Evolutionary conservation across 2,113 vertebrate genomes (phyloP).

Genomic region (Terrapene triunguis): DNA sequence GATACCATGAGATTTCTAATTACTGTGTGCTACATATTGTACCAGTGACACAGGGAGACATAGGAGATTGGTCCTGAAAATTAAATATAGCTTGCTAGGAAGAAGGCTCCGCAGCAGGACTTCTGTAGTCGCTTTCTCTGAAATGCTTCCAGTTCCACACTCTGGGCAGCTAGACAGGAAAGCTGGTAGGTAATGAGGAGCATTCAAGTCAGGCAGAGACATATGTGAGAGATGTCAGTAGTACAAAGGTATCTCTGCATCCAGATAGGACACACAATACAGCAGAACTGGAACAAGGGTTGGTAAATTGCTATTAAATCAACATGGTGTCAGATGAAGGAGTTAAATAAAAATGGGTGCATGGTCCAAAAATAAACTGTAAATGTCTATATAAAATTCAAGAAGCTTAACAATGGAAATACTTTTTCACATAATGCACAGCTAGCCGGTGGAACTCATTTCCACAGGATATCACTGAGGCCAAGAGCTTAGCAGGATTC

Average conservation of each 20-base stretch:
- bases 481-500: neutral
- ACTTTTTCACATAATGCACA: neutral
- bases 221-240: neutral
- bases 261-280: neutral
- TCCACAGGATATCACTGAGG: neutral
- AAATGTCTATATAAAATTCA: neutral
- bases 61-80: neutral
- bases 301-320: neutral
- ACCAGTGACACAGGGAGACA: neutral
- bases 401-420: neutral
- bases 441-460: neutral
- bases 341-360: neutral
- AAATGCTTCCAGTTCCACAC: rapidly evolving
- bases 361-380: neutral
- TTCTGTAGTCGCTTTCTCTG: neutral
- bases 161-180: neutral
- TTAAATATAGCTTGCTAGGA: neutral
- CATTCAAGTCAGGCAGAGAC: neutral
- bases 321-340: neutral
- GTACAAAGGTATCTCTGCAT: neutral
- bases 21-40: neutral
- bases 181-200: neutral
- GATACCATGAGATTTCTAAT: rapidly evolving
- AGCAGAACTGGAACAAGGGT: neutral
- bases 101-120: neutral